Conservation (phyloP, 1,140 invertebrate species). For the Euwallacea fornicatus region DNA sequence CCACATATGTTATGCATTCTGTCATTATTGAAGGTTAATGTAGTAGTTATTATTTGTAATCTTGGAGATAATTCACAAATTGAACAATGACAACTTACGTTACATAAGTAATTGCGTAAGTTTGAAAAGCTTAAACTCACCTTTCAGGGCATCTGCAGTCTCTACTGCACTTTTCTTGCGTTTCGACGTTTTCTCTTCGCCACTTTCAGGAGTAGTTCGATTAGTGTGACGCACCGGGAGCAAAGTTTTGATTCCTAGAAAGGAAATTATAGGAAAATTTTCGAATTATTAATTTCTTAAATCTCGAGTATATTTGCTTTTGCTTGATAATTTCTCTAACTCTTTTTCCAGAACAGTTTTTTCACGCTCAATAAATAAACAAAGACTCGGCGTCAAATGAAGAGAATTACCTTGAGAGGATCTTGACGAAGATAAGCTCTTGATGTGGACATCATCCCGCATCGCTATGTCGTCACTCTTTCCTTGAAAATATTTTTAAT, state of each 20-base stretch:
- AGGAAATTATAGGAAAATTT: neutral
- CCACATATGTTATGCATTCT: too few species aligned
- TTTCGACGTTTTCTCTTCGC: constrained; percentile 28
- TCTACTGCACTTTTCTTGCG: constrained; percentile 32
- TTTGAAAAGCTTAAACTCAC: neutral
- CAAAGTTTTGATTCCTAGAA: constrained; percentile 54
- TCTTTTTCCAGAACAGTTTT: too few species aligned
- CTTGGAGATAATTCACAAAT: too few species aligned
- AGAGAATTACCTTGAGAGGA: constrained; percentile 48
- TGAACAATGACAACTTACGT: too few species aligned
- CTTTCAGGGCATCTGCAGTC: neutral
- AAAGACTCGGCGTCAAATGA: too few species aligned
- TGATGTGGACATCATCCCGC: constrained; percentile 44
- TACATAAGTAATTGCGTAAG: too few species aligned
- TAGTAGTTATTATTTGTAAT: too few species aligned
- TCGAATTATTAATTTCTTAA: too few species aligned
- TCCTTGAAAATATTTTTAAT: constrained; percentile 46
- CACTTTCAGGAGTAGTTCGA: constrained; percentile 3
- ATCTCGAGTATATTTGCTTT: too few species aligned
- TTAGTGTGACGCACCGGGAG: constrained; percentile 51
- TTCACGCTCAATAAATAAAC: too few species aligned
- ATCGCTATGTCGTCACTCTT: constrained; percentile 46
- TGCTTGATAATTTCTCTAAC: too few species aligned
- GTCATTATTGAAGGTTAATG: too few species aligned
- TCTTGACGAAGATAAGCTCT: constrained; percentile 40